Conservation (phyloP, 2,888 invertebrate species). For the Rhamnusium bicolor region DNA sequence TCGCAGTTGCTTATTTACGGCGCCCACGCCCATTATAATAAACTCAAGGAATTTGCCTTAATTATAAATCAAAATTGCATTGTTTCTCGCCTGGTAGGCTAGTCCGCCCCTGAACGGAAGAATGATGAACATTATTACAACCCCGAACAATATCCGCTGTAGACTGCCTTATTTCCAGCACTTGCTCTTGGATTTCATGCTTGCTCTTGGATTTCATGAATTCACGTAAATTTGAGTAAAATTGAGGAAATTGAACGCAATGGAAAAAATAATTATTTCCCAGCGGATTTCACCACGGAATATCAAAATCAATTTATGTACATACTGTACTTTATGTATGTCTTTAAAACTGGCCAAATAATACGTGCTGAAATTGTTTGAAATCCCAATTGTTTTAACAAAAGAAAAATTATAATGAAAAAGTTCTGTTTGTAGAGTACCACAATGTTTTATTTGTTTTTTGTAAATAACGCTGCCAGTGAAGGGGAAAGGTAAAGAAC, state of each 20-base stretch:
- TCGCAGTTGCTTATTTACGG: too few relatives aligned
- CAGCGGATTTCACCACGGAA: neutral
- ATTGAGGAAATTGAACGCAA: neutral
- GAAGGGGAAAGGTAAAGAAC: neutral
- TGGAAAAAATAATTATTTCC: slow-evolving; percentile 1
- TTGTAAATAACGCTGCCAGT: neutral
- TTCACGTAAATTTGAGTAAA: neutral
- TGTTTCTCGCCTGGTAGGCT: neutral
- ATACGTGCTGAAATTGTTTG: neutral
- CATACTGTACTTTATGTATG: too few relatives aligned
- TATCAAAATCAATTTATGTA: neutral
- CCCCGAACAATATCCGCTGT: slow-evolving; percentile 4
- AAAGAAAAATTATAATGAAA: neutral
- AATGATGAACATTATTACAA: slow-evolving; percentile 8
- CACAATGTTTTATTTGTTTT: neutral
- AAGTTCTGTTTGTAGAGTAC: neutral
- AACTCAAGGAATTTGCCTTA: too few relatives aligned
- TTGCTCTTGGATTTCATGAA: neutral
- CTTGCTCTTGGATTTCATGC: neutral
- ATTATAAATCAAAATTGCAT: too few relatives aligned
- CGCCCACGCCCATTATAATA: too few relatives aligned
- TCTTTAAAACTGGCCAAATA: too few relatives aligned
- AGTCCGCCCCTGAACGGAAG: neutral
- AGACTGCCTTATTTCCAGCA: slow-evolving; percentile 4
- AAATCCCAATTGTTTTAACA: neutral